phyloP scores from a whole-genome alignment of 2,113 vertebrate species.

The Polypterus bichir region DNA sequence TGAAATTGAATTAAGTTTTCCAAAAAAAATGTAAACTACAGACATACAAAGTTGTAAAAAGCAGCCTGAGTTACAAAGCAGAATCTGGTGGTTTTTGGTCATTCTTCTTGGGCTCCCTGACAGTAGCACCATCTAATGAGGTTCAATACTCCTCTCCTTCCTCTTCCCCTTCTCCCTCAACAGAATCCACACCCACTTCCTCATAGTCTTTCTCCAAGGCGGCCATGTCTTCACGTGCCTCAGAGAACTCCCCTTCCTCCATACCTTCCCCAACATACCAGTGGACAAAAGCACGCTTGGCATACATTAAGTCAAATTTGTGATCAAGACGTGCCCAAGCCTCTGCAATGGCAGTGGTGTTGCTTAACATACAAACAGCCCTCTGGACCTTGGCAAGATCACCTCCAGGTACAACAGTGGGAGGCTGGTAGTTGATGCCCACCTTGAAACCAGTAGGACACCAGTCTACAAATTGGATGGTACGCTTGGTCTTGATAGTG shows the following conservation, averaged over 20 bases:
- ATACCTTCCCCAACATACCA: conserved; percentile 22
- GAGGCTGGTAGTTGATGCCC: conserved; percentile 54
- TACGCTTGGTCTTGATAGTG: conserved; percentile 32
- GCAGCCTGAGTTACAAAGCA: too few species aligned
- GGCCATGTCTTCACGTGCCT: conserved; percentile 20
- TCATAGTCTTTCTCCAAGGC: conserved; percentile 10
- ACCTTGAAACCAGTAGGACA: conserved; percentile 50
- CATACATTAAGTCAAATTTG: conserved; percentile 24
- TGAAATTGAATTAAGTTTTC: too few species aligned
- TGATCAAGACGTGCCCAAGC: conserved; percentile 26
- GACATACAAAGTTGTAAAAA: too few species aligned
- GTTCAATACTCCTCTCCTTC: conserved; percentile 24
- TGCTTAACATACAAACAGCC: conserved; percentile 51
- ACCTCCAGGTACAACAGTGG: conserved; percentile 42
- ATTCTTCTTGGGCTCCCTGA: too few species aligned
- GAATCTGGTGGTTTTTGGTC: too few species aligned
- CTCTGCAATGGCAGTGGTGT: conserved; percentile 32
- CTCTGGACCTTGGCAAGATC: conserved; percentile 57
- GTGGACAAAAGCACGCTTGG: conserved; percentile 24
- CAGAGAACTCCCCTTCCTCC: conserved; percentile 23
- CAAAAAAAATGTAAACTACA: too few species aligned
- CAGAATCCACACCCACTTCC: conserved; percentile 6
- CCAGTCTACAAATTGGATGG: conserved; percentile 50
- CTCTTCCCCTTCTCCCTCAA: conserved; percentile 18
- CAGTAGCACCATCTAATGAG: too few species aligned